Conservation (phyloP, 2,113 vertebrate genomes). For the Varanus komodoensis region DNA sequence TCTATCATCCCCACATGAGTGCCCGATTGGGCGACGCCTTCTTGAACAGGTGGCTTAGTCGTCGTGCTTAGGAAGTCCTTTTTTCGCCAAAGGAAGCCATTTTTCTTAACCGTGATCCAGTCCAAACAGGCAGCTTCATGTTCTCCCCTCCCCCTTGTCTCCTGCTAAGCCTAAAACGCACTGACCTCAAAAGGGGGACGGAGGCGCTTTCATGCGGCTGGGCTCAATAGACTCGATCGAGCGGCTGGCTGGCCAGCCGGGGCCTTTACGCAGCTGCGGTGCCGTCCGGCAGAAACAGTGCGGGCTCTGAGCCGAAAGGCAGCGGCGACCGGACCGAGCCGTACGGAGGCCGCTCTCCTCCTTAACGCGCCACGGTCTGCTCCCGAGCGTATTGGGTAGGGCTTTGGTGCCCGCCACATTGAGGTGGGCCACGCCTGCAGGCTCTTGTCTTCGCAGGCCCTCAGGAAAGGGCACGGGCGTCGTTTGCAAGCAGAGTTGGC, state of each 20-base stretch:
- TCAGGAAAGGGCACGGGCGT: not conserved
- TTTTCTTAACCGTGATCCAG: constrained; percentile 45
- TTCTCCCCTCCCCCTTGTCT: constrained; percentile 29
- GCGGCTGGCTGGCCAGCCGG: not conserved
- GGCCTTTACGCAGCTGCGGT: constrained; percentile 10
- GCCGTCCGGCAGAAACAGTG: not conserved
- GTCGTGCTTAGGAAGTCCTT: constrained; percentile 32
- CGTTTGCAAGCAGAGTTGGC: not conserved
- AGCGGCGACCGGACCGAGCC: not conserved
- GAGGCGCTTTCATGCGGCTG: constrained; percentile 47
- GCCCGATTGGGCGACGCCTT: not conserved
- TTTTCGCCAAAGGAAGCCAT: constrained; percentile 32
- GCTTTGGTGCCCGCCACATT: too few species aligned
- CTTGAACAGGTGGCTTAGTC: constrained; percentile 32
- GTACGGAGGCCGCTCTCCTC: not conserved
- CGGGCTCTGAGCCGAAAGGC: not conserved
- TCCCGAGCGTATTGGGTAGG: not conserved
- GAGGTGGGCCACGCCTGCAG: too few species aligned
- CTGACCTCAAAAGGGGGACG: constrained; percentile 52
- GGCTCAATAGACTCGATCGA: constrained; percentile 53
- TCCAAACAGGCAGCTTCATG: constrained; percentile 48
- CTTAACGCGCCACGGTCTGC: not conserved
- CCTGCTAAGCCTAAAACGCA: not conserved
- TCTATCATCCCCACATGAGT: too few species aligned
- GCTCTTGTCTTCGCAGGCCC: not conserved